Base-by-base conservation (phyloP, 2,113 vertebrate genomes). In the Tachuris rubrigastra region DNA sequence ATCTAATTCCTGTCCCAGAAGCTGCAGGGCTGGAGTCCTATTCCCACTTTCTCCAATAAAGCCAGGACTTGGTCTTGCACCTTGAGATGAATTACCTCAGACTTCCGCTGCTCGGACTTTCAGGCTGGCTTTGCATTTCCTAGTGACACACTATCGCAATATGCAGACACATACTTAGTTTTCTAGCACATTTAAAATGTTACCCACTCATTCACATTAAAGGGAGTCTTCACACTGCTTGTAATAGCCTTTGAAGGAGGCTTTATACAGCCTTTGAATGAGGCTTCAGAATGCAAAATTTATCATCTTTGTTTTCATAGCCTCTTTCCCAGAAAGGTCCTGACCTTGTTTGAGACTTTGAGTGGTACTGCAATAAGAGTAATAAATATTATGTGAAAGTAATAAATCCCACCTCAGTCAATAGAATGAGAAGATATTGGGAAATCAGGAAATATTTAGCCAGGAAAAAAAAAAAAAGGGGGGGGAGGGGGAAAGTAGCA, bases 141-240 rank as follows among this genome's bases (percentile, higher is more conserved):
- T 68, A 35, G 12, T 49, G 39, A 67, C 35, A 72, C 0, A 0
- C n/a, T 46, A 69, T 2, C 42, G 59, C 44, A 46, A n/a, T 23
- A 60, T 24, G 37, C 10, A 65, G 71, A 68, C 41, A 60, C 8
- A 39, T 9, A 58, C 21, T 66, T 67, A 5, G 83, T 59, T 78
- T 93, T 59, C 47, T 27, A 65, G 30, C 12, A 44, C 27, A 56
- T 75, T 71, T 71, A 81, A 92, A 92, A 80, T 41, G 52, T 68
- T 86, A 84, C 20, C 47, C 33, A 33, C 30, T 81, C 22, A n/a
- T 56, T 68, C 41, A 77, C 60, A 42, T 55, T 67, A 95, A 71
- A 31, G 13, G 19, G 4, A 87, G 37, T 21, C 49, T 58, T 87
- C 21, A 73, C 15, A 12, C 2, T 42, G 18, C 50, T 89, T 72